These are phyloP conservation scores for Anser cygnoides DNA, from an alignment of 2,113 vertebrate genomes.

Conservation along the genomic window DNA sequence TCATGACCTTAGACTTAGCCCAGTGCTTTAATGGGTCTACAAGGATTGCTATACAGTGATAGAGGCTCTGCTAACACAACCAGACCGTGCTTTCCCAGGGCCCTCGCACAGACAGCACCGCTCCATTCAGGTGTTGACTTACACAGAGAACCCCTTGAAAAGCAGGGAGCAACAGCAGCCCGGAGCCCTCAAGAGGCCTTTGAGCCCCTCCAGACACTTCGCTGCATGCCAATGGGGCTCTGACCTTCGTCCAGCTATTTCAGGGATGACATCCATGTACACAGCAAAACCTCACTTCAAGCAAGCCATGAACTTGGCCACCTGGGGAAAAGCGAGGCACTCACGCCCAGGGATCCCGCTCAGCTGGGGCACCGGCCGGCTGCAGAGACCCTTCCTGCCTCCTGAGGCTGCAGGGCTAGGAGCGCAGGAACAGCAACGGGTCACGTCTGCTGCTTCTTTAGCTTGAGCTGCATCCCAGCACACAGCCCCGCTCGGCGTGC, in stretches of 20 bases:
- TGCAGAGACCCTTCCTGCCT: no score
- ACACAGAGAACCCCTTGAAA: accelerated
- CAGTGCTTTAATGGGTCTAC: neutral
- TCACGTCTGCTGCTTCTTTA: neutral
- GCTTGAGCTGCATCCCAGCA: neutral
- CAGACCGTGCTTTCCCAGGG: neutral
- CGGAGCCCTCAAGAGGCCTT: neutral
- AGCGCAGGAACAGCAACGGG: neutral
- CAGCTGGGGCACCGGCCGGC: neutral
- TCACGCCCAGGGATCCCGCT: accelerated
- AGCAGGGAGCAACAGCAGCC: accelerated
- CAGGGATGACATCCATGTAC: neutral
- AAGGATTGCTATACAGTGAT: neutral
- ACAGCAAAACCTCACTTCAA: neutral
- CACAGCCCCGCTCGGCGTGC: no score
- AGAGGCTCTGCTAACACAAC: neutral
- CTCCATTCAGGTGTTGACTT: neutral
- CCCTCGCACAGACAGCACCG: no score
- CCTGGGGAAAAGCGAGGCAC: accelerated
- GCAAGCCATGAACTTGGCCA: neutral
- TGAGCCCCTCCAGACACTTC: no score
- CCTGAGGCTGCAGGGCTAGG: accelerated
- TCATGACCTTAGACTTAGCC: neutral
- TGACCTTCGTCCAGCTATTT: neutral
- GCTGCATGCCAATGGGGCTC: accelerated